Conservation (phyloP, 2,113 vertebrate genomes). For the Cheilinus undulatus region DNA sequence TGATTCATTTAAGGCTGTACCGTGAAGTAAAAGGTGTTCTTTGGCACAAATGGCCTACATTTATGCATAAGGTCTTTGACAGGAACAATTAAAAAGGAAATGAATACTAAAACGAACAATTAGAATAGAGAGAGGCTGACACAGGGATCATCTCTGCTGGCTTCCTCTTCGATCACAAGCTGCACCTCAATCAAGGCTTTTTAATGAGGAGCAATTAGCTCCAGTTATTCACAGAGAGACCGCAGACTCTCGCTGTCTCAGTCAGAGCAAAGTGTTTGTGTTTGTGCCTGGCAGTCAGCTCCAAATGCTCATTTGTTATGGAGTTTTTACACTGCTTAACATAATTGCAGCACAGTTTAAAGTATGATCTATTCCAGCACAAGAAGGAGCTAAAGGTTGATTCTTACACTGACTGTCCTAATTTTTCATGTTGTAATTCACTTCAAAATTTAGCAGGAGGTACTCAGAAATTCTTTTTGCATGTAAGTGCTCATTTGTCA, state of each 20-base stretch:
- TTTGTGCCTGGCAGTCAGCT: constrained; percentile 25
- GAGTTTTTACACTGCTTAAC: not conserved
- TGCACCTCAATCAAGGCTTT: constrained; percentile 81
- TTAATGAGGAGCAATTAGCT: constrained; percentile 84
- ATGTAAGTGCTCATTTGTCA: not conserved
- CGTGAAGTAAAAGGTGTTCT: constrained; percentile 1
- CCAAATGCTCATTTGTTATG: constrained; percentile 10
- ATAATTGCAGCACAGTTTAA: not conserved
- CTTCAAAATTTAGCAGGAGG: not conserved
- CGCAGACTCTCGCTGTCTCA: constrained; percentile 69
- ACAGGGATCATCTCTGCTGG: constrained; percentile 64
- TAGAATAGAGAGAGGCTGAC: constrained; percentile 49
- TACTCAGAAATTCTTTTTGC: not conserved
- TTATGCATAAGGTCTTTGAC: constrained; percentile 59
- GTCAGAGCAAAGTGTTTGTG: constrained; percentile 25
- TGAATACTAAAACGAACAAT: constrained; percentile 73
- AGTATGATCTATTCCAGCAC: not conserved
- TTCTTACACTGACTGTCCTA: not conserved
- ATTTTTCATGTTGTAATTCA: not conserved
- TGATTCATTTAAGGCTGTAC: constrained; percentile 16
- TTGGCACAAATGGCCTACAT: constrained; percentile 38
- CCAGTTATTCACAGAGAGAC: constrained; percentile 75
- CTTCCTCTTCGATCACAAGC: constrained; percentile 75
- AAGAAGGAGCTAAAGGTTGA: not conserved
- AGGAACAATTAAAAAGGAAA: constrained; percentile 53